Evolutionary conservation across 1,140 invertebrate species (phyloP), one percentile per base, ranked within the genome.

Genomic region (Caenorhabditis tropicalis): DNA sequence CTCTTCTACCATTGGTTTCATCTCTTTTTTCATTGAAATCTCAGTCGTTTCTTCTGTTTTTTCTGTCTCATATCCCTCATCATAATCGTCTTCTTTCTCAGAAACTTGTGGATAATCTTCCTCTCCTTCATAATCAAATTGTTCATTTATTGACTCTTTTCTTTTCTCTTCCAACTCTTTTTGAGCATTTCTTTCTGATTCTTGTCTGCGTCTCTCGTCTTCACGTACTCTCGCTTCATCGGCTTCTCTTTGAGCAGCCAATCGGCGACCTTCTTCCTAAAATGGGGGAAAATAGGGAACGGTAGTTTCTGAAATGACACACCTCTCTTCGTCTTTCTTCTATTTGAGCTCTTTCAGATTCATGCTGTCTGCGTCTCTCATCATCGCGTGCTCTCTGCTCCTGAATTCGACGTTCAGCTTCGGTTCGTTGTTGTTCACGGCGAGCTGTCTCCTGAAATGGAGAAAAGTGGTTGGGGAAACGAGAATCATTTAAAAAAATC

Each of bases 31-130:
- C 24, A 24, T 12, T 21, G 65, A 24, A 12, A n/a, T 24, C 15
- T 16, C 24, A 12, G 65, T 74, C 6, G 65, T 24, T 74, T 65
- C 58, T 43, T 74, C 65, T 19, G 65, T 74, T 24, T 74, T 74
- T 21, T 74, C 65, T 43, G 33, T 39, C 24, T 74, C 65, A 15
- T 74, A 74, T 43, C 65, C 65, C 43, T 74, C 65, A 74, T 74
- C 65, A 74, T 74, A 74, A 10, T 74, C 65, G 15, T 74, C 65
- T 74, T 74, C 65, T 43, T 74, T 74, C 43, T 74, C 65, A 74
- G 65, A 33, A 74, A 74, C 65, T 74, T 74, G 65, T 43, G 65
- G 65, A 74, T 74, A 74, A 21, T 74, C 65, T 43, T 74, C 65
- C 9, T 74, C 65, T 74, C 65, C 65, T 10, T 74, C 65, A 27